Evolutionary conservation across 2,797 vertebrate genomes (phyloP).

Genomic region (Sebastiscus tertius): DNA sequence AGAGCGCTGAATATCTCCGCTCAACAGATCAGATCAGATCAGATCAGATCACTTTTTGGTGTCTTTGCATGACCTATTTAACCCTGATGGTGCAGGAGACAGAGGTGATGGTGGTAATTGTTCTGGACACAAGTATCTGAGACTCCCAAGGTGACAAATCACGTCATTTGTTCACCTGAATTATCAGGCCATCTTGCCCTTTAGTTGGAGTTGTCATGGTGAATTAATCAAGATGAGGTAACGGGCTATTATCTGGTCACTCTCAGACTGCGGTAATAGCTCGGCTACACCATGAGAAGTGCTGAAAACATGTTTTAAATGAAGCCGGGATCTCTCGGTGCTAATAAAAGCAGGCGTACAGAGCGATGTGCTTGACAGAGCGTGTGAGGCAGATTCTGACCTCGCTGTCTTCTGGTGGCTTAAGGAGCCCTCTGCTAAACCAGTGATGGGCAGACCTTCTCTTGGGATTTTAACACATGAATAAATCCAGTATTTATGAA

Average conservation of each 20-base stretch:
- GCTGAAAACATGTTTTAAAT: neutral
- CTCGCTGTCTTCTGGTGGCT: neutral
- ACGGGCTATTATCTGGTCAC: neutral
- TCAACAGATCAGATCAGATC: neutral
- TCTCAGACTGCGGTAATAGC: neutral
- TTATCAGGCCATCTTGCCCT: neutral
- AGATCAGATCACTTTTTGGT: neutral
- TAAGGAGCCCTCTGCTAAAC: slow-evolving; percentile 3
- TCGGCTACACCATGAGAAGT: neutral
- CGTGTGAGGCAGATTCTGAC: slow-evolving; percentile 8
- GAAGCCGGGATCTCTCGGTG: neutral
- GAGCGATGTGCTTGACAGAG: neutral
- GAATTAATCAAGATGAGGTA: slow-evolving; percentile 11
- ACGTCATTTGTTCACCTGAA: neutral
- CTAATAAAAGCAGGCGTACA: neutral
- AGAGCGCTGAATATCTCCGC: neutral
- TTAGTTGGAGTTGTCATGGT: slow-evolving; percentile 3
- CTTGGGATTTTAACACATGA: slow-evolving; percentile 25
- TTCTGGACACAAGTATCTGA: neutral
- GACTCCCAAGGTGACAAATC: neutral
- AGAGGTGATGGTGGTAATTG: slow-evolving; percentile 1
- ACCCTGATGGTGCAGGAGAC: neutral
- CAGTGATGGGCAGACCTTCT: slow-evolving; percentile 8
- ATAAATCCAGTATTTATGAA: slow-evolving; percentile 47
- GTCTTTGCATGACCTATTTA: neutral